Evolutionary conservation across 2,797 vertebrate genomes (phyloP).

Genomic region (Gymnodraco acuticeps): DNA sequence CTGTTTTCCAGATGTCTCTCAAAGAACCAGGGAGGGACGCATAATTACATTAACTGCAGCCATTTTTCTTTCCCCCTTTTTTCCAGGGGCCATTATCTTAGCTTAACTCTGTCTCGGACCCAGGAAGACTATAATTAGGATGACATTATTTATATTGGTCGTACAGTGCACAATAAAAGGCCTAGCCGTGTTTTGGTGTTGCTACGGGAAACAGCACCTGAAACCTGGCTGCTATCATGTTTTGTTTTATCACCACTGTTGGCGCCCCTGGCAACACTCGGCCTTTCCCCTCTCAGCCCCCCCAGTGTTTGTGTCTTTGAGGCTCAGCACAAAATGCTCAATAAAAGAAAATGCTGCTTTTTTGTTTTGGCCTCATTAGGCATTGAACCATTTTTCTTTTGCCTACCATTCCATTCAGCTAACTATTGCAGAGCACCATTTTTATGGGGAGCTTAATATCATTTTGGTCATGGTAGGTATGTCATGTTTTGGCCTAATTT

Average conservation of each 20-base stretch:
- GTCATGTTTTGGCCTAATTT: background rate
- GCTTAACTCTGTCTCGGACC: slow-evolving; percentile 9
- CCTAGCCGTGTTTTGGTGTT: slow-evolving; percentile 14
- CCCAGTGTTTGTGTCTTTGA: slow-evolving; percentile 15
- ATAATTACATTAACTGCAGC: slow-evolving; percentile 50
- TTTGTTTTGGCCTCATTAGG: slow-evolving; percentile 31
- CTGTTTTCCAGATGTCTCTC: slow-evolving; percentile 56
- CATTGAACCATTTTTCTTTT: slow-evolving; percentile 25
- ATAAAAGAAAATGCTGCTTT: slow-evolving; percentile 28
- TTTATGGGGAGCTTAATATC: slow-evolving; percentile 14
- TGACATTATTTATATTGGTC: slow-evolving; percentile 17
- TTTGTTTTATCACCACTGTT: slow-evolving; percentile 43
- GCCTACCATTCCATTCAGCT: slow-evolving; percentile 14
- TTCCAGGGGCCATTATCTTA: slow-evolving; percentile 9
- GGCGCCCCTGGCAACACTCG: slow-evolving; percentile 17
- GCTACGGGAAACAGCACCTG: slow-evolving; percentile 30
- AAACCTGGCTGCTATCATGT: slow-evolving; percentile 19
- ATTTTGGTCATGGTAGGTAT: slow-evolving; percentile 13
- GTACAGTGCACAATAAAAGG: slow-evolving; percentile 11
- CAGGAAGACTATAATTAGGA: slow-evolving; percentile 19
- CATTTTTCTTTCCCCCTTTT: slow-evolving; percentile 7
- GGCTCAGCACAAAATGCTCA: slow-evolving; percentile 33
- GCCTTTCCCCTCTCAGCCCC: slow-evolving; percentile 11
- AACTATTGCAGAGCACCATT: slow-evolving; percentile 21
- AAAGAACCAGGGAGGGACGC: slow-evolving; percentile 4